Base-by-base conservation (phyloP, 2,888 invertebrate genomes). In the Entomobrya proxima region DNA sequence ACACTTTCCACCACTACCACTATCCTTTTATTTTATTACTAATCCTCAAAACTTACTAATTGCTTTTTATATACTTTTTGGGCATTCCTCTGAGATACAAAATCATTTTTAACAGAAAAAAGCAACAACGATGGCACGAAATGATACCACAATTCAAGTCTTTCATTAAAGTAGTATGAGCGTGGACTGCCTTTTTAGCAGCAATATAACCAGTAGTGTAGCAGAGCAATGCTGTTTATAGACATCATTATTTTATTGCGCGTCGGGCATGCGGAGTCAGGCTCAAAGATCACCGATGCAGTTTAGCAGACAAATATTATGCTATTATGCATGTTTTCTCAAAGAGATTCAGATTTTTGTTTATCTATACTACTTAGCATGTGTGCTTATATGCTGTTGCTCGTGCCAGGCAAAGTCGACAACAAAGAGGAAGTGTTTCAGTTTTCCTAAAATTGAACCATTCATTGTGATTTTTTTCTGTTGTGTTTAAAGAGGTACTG, bases 351-450 rank as follows among this genome's bases (percentile, higher is more conserved):
- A 44, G 44, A 44, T 44, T 7, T n/a, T n/a, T 44, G 44, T 44
- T 44, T n/a, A 44, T 44, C n/a, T n/a, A 44, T 44, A 15, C 44
- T 44, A 44, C 44, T 44, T 13, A 44, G 13, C n/a, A 44, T 44
- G 44, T n/a, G 44, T 44, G n/a, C n/a, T n/a, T 44, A 44, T 44
- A 15, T n/a, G n/a, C 13, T 44, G 13, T 44, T 40, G 61, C 35
- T 35, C 35, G 61, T 61, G 61, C 61, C 61, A 61, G 61, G 61
- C 61, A 30, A 30, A 11, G 15, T 44, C n/a, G 7, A n/a, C 50
- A 37, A 67, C 40, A 67, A 40, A 52, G 24, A 67, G 67, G 67
- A 67, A 67, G 40, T 67, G 67, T 24, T 67, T 67, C 40, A 67
- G 40, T 58, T 58, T 58, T 21, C 35, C 64, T 40, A 40, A 67